These are phyloP conservation scores for Amblyopsis rosae DNA, from an alignment of 2,113 vertebrate species.

Conservation along the genomic window DNA sequence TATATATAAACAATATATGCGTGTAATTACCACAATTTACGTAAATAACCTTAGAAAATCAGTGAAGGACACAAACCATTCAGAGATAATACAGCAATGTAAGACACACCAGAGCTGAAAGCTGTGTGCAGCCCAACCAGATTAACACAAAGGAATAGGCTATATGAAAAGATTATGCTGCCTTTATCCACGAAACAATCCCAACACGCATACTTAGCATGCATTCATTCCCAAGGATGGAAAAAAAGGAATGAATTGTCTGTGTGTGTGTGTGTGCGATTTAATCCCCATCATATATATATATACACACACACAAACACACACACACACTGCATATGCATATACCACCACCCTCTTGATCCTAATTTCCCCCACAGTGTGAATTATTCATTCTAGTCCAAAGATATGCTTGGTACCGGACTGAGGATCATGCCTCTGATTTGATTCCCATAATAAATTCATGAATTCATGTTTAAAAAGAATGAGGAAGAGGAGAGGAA, in stretches of 20 bases:
- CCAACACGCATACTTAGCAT: conserved; percentile 42
- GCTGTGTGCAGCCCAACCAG: neutral
- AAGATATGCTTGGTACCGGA: conserved; percentile 60
- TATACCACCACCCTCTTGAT: conserved; percentile 44
- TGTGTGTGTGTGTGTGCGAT: conserved; percentile 32
- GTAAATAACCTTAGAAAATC: too few species aligned
- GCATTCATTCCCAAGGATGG: conserved; percentile 46
- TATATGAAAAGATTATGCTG: neutral
- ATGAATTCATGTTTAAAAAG: conserved; percentile 60
- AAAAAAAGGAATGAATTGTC: conserved; percentile 47
- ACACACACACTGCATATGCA: neutral
- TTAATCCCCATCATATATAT: too few species aligned
- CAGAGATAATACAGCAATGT: too few species aligned
- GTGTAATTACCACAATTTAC: too few species aligned
- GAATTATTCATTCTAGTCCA: conserved; percentile 72
- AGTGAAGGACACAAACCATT: too few species aligned
- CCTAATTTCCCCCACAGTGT: conserved; percentile 64
- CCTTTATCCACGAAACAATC: conserved; percentile 16
- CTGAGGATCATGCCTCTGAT: conserved; percentile 70
- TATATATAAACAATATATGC: too few species aligned
- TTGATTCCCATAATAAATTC: conserved; percentile 74
- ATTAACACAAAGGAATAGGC: conserved; percentile 12
- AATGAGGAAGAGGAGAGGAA: conserved; percentile 19
- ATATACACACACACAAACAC: too few species aligned
- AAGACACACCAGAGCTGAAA: neutral